phyloP scores from a whole-genome alignment of 2,888 invertebrate genomes.

The Spisula solida region DNA sequence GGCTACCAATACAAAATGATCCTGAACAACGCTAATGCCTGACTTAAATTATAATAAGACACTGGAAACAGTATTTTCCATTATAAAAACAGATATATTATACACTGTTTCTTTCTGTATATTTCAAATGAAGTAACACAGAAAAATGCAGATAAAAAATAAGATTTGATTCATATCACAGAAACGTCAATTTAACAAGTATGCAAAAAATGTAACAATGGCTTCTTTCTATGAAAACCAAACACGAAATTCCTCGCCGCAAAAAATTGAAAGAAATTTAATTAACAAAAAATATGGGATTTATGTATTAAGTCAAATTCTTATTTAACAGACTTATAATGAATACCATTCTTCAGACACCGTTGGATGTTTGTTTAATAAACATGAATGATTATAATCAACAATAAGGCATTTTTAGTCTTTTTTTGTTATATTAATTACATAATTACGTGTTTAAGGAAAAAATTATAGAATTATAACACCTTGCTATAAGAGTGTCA shows the following conservation, averaged over 20 bases:
- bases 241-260: background rate
- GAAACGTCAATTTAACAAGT: background rate
- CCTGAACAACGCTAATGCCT: background rate
- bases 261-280: slow-evolving; percentile 25
- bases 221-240: background rate
- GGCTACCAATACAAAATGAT: background rate
- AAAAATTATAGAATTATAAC: slow-evolving; percentile 43
- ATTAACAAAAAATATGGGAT: slow-evolving; percentile 12
- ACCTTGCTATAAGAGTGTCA: slow-evolving; percentile 3
- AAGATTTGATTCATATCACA: slow-evolving; percentile 8
- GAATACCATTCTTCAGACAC: background rate
- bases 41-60: background rate
- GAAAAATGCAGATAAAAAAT: background rate
- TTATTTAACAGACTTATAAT: background rate
- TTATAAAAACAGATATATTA: background rate
- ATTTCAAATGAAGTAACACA: background rate
- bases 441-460: slow-evolving; percentile 1
- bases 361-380: background rate
- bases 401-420: background rate
- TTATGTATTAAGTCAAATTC: background rate
- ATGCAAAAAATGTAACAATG: background rate
- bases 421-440: background rate
- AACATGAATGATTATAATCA: background rate
- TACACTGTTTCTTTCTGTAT: background rate
- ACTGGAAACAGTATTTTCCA: background rate